These are phyloP conservation scores for Liasis olivaceus DNA, from an alignment of 2,797 vertebrate species.

Conservation along the genomic window DNA sequence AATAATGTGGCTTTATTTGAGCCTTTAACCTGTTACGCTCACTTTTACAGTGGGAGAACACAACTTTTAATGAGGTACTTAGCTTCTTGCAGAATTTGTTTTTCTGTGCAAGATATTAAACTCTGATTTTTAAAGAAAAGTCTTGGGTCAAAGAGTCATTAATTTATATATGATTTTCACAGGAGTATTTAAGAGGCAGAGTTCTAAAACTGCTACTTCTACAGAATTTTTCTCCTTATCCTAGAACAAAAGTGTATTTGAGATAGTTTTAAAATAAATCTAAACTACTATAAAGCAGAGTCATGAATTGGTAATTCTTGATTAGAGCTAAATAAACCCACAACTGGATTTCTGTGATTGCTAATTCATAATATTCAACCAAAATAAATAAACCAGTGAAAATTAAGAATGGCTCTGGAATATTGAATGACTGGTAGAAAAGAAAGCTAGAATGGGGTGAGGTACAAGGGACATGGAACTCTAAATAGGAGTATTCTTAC, in stretches of 20 bases:
- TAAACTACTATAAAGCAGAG: neutral
- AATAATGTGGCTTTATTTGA: neutral
- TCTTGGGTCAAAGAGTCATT: neutral
- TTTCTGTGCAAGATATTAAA: neutral
- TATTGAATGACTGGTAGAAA: neutral
- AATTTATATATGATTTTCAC: neutral
- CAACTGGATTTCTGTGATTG: neutral
- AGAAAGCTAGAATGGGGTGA: neutral
- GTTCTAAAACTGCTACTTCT: neutral
- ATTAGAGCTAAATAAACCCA: neutral
- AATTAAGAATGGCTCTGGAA: neutral
- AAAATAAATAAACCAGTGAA: neutral
- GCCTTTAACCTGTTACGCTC: neutral
- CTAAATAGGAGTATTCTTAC: neutral
- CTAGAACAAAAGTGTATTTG: neutral
- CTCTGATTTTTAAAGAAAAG: accelerated
- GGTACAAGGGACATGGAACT: neutral
- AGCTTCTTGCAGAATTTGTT: neutral
- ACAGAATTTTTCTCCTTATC: neutral
- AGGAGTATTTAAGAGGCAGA: neutral
- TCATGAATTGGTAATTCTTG: neutral
- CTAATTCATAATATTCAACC: neutral
- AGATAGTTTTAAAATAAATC: neutral
- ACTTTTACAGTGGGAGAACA: neutral
- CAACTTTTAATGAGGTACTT: neutral